Evolutionary conservation across 37 sponge, comb jelly and placozoan species (phyloP), one percentile per base, ranked within the genome.

Genomic region (Lycopodina hypogea): DNA sequence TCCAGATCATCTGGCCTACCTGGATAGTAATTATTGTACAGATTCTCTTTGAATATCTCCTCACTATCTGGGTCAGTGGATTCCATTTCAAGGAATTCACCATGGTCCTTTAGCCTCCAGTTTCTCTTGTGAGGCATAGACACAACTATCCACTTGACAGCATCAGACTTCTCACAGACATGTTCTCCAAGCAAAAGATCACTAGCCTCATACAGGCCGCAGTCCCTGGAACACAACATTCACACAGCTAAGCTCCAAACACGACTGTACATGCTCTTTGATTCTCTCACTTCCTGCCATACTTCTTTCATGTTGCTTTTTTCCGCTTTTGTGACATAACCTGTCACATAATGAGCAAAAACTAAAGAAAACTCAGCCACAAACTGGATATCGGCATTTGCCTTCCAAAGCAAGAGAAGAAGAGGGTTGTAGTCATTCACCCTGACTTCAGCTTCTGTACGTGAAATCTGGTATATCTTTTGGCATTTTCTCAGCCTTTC

Each of bases 401-500:
- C 84, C 68, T 78, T 83, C 89, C 88, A 88, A 41, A 82, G 26
- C 24, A 78, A 22, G n/a, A 82, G 74, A 65, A 88, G 36, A 22
- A 82, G 58, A 26, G 88, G 88, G 77, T 82, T 88, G 74, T 88
- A 82, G 68, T 78, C n/a, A 41, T 88, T 88, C 29, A 87, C 82
- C 38, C 81, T 51, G 12, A 22, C 42, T 68, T 87, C 88, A 26
- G 21, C 40, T 4, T 33, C 38, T 28, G 32, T 19, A 22, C 79
- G 74, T 3, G 22, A 32, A 9, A 88, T 51, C 9, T 84, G 38
- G 70, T 89, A 89, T n/a, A 83, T 74, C 40, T 48, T 72, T 36
- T 68, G 45, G 24, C 75, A 38, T 32, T 26, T 28, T 34, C 82
- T 82, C n/a, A 82, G 79, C 38, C 65, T 35, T 18, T 83, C 81